A percentile compares a stretch with the other conserved stretches of the same genome.
These are phyloP conservation scores for Riparia riparia DNA, from an alignment of 2,113 vertebrate genomes.

Conservation along the genomic window DNA sequence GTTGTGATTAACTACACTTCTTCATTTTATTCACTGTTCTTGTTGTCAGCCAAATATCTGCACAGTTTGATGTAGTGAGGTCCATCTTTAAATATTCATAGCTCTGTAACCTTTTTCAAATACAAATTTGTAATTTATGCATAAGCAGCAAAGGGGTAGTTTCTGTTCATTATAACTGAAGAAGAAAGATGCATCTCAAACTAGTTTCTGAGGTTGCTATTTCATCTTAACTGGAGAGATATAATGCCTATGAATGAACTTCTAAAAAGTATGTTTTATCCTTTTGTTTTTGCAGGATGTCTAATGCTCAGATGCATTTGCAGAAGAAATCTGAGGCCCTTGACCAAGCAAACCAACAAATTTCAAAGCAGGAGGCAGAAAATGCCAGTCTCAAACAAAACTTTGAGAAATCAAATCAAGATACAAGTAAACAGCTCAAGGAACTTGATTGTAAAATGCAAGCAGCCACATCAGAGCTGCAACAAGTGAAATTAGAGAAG, in stretches of 20 bases:
- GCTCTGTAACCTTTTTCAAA: background rate
- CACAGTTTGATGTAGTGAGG: background rate
- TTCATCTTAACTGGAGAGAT: background rate
- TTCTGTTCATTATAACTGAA: background rate
- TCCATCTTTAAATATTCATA: background rate
- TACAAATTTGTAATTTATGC: background rate
- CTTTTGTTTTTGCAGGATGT: slow-evolving; percentile 71
- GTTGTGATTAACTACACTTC: background rate
- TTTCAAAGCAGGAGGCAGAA: slow-evolving; percentile 81
- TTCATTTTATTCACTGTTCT: background rate
- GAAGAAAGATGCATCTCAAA: background rate
- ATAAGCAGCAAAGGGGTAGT: background rate
- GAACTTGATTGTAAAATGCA: slow-evolving; percentile 83
- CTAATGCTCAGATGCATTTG: slow-evolving; percentile 81
- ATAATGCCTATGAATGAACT: background rate
- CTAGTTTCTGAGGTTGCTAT: background rate
- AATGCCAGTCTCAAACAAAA: slow-evolving; percentile 77
- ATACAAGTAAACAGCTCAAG: slow-evolving; percentile 75
- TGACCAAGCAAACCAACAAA: slow-evolving; percentile 78
- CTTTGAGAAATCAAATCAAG: slow-evolving; percentile 82
- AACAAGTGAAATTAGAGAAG: slow-evolving; percentile 81
- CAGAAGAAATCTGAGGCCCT: slow-evolving; percentile 85
- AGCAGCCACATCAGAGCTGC: slow-evolving; percentile 74
- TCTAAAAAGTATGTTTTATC: background rate
- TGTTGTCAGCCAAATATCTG: background rate